Conservation (phyloP, 1,140 invertebrate species). For the Probaryconus sp. region DNA sequence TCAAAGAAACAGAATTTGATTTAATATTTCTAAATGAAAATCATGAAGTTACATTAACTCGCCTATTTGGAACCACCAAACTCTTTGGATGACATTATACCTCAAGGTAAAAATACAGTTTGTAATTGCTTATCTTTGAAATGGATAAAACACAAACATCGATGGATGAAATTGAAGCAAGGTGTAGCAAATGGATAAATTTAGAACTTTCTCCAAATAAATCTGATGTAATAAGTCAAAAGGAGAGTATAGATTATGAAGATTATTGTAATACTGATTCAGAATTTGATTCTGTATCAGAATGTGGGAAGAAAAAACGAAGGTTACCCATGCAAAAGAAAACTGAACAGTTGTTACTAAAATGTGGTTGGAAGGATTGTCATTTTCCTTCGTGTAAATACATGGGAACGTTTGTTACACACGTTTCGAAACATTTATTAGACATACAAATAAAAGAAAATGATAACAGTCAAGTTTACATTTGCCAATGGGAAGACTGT, state of each 20-base stretch:
- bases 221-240: slow-evolving; percentile 35
- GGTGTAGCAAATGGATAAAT: slow-evolving; percentile 72
- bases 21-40: no score
- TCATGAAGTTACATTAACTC: no score
- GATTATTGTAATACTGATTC: slow-evolving; percentile 72
- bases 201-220: slow-evolving; percentile 52
- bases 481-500: slow-evolving; percentile 83
- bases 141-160: slow-evolving; percentile 57
- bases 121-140: no score
- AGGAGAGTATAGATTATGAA: slow-evolving; percentile 58
- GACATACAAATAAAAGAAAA: slow-evolving; percentile 67
- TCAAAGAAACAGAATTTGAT: no score
- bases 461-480: slow-evolving; percentile 73
- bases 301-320: slow-evolving; percentile 70
- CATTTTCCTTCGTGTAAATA: slow-evolving; percentile 42
- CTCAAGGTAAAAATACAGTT: no score
- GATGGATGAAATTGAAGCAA: slow-evolving; percentile 67
- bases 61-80: no score
- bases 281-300: slow-evolving; percentile 75
- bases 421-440: slow-evolving; percentile 71
- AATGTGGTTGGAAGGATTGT: slow-evolving; percentile 74
- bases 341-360: slow-evolving; percentile 67
- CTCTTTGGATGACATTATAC: no score
- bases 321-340: slow-evolving; percentile 65
- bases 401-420: slow-evolving; percentile 68